These are phyloP conservation scores for Pheosia tremula DNA, from an alignment of 2,888 invertebrate species.

Conservation along the genomic window DNA sequence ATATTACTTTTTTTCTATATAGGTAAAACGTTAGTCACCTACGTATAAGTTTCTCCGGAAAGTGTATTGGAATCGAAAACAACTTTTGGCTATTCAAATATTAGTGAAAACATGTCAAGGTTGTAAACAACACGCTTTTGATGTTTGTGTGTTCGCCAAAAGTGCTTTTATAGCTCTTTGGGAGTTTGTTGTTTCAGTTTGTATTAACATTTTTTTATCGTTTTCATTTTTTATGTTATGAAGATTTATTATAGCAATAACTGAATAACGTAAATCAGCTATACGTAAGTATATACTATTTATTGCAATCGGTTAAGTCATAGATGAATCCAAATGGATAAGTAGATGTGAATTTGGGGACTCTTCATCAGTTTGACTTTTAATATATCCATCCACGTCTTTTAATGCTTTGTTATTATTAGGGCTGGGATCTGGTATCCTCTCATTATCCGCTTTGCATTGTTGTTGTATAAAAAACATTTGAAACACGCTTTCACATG, in stretches of 20 bases:
- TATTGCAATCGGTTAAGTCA: too few relatives aligned
- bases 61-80: neutral
- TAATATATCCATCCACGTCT: neutral
- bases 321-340: too few relatives aligned
- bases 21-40: neutral
- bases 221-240: neutral
- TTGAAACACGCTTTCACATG: slow-evolving; percentile 34
- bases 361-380: neutral
- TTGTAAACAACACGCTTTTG: slow-evolving; percentile 2
- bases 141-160: neutral
- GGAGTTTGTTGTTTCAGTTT: neutral
- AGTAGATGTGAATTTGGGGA: neutral
- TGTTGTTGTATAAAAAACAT: slow-evolving; percentile 31
- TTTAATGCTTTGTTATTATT: slow-evolving; percentile 8
- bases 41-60: neutral
- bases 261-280: neutral
- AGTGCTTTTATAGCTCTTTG: slow-evolving; percentile 1
- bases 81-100: neutral
- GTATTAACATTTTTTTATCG: neutral
- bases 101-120: neutral
- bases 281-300: too few relatives aligned
- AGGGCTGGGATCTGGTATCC: slow-evolving; percentile 27
- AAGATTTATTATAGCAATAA: neutral
- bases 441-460: slow-evolving; percentile 45
- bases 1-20: too few relatives aligned